Evolutionary conservation across 2,113 vertebrate species (phyloP).

Genomic region (Tringa solitaria): DNA sequence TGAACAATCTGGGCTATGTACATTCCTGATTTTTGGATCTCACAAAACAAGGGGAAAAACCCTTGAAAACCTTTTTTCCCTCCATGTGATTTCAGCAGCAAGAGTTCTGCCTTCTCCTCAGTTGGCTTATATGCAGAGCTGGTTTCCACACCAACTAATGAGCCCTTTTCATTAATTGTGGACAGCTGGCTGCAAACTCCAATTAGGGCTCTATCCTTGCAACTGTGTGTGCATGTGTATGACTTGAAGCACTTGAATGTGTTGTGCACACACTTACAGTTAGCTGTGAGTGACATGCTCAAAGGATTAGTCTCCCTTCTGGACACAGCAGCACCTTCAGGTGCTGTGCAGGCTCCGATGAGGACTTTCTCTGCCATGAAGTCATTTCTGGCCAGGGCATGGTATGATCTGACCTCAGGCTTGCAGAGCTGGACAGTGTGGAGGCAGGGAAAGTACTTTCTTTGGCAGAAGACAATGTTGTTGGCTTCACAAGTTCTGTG

Average conservation of each 20-base stretch:
- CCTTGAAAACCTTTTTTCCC: background rate
- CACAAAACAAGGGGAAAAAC: background rate
- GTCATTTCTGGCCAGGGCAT: too few species aligned
- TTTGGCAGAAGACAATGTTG: background rate
- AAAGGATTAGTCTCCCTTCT: background rate
- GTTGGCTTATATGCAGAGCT: background rate
- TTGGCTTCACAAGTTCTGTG: background rate
- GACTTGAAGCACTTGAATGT: background rate
- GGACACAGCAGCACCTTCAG: background rate
- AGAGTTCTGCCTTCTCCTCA: background rate
- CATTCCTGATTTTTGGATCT: background rate
- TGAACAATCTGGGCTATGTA: background rate
- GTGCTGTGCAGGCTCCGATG: accelerated
- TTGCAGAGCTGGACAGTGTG: background rate
- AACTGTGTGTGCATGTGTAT: background rate
- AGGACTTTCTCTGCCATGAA: background rate
- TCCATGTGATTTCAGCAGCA: background rate
- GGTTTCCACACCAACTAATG: background rate
- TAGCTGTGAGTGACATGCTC: background rate
- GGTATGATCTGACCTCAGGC: background rate
- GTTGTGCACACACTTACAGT: background rate
- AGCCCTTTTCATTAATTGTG: background rate
- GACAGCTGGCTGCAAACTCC: background rate
- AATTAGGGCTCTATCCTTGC: background rate
- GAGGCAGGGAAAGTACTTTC: background rate